A percentile compares a stretch with the other conserved stretches of the same genome.
These are phyloP conservation scores for Penaeus chinensis DNA, from an alignment of 1,140 invertebrate species.

Conservation along the genomic window DNA sequence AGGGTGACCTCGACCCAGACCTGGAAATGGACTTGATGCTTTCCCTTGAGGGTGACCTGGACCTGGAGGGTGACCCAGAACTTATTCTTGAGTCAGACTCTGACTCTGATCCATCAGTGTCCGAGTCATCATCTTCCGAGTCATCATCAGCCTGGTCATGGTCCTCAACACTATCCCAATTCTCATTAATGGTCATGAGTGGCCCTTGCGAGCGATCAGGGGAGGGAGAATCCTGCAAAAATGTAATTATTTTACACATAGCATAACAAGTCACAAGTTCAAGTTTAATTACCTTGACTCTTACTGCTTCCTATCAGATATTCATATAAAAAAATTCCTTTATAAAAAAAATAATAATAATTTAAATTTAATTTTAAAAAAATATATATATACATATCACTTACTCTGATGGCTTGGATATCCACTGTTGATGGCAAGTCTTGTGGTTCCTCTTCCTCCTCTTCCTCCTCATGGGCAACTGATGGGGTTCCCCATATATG, in stretches of 20 bases:
- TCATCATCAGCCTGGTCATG: conserved; percentile 63
- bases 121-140: conserved; percentile 56
- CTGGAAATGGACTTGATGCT: conserved; percentile 35
- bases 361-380: too few species aligned
- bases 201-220: conserved; percentile 62
- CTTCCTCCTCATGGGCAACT: conserved; percentile 64
- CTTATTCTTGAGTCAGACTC: conserved; percentile 51
- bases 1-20: conserved; percentile 37
- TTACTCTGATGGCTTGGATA: conserved; percentile 74
- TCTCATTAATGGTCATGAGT: conserved; percentile 64
- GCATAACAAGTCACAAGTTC: too few species aligned
- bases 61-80: conserved; percentile 43
- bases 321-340: too few species aligned
- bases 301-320: too few species aligned
- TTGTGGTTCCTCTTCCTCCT: conserved; percentile 73
- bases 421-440: conserved; percentile 76
- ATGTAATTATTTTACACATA: neutral
- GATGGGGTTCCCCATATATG: conserved; percentile 48
- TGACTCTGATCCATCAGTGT: conserved; percentile 39
- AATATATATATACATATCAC: conserved; percentile 53
- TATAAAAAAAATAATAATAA: too few species aligned
- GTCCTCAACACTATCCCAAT: conserved; percentile 63
- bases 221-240: conserved; percentile 64
- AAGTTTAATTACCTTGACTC: too few species aligned
- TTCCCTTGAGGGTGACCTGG: conserved; percentile 39